phyloP scores from a whole-genome alignment of 2,113 vertebrate genomes.

The Ochotona curzoniae region DNA sequence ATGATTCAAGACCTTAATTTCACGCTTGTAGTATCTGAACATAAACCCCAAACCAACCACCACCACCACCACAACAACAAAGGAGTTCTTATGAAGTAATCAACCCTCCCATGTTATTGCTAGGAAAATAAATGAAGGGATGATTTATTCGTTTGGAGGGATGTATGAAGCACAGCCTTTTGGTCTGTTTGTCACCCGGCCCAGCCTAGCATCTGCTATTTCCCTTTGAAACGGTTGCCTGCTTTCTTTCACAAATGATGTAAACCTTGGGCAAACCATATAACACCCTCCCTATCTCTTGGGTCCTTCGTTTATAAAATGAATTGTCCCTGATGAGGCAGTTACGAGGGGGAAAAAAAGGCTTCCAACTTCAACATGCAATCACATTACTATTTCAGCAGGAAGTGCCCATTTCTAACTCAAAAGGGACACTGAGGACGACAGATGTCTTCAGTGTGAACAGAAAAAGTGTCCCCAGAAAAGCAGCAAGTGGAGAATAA shows the following conservation, averaged over 20 bases:
- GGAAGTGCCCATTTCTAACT: not conserved
- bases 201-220: not conserved
- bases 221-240: slow-evolving; percentile 48
- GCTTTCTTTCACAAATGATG: slow-evolving; percentile 37
- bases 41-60: slow-evolving; percentile 43
- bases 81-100: not conserved
- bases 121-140: not conserved
- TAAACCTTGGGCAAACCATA: not conserved
- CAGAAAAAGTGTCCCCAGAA: not conserved
- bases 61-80: not conserved
- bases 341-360: not conserved
- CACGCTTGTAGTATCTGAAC: slow-evolving; percentile 47
- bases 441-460: not conserved
- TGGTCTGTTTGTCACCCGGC: slow-evolving; percentile 9
- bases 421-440: not conserved
- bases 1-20: slow-evolving; percentile 64
- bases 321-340: not conserved
- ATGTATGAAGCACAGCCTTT: not conserved
- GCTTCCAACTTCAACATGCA: not conserved
- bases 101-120: not conserved
- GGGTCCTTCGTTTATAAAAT: slow-evolving; percentile 31
- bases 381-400: not conserved
- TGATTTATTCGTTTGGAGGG: not conserved
- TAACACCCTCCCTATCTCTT: slow-evolving; percentile 30
- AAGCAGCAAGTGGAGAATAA: not conserved